phyloP scores from a whole-genome alignment of 2,888 invertebrate species.

The Tipula vernalis region DNA sequence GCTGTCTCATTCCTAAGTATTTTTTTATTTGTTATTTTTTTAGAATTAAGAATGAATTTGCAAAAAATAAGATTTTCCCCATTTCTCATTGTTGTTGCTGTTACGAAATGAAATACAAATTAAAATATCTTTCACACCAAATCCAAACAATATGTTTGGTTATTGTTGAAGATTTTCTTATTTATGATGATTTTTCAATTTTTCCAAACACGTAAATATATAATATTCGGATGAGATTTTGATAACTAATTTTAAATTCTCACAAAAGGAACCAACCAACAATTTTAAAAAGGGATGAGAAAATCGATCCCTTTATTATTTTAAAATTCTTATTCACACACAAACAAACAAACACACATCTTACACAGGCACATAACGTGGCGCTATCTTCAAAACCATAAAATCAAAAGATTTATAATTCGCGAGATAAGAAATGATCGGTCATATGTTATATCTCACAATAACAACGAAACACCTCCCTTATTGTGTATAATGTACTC shows the following conservation, averaged over 20 bases:
- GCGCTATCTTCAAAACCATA: background rate
- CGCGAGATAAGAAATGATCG: slow-evolving; percentile 6
- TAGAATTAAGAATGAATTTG: background rate
- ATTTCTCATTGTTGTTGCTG: background rate
- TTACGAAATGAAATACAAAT: background rate
- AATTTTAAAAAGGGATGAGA: background rate
- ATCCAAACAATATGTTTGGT: background rate
- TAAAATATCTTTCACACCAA: background rate
- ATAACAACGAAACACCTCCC: background rate
- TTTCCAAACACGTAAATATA: background rate
- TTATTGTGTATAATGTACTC: background rate
- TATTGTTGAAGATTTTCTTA: background rate
- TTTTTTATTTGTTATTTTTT: background rate
- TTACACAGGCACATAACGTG: background rate
- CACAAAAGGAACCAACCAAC: background rate
- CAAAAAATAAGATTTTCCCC: background rate
- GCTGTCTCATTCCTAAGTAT: slow-evolving; percentile 4
- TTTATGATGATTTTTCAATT: background rate
- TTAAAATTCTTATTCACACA: background rate
- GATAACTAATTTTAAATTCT: background rate
- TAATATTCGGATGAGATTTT: background rate
- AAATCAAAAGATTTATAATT: slow-evolving; percentile 5
- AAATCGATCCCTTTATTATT: slow-evolving; percentile 4
- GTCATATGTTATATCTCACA: slow-evolving; percentile 7
- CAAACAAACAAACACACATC: background rate